Percentiles rank a stretch among this genome's conserved stretches.
Evolutionary conservation across 2,888 invertebrate genomes (phyloP).

Genomic region (Volucella inanis): DNA sequence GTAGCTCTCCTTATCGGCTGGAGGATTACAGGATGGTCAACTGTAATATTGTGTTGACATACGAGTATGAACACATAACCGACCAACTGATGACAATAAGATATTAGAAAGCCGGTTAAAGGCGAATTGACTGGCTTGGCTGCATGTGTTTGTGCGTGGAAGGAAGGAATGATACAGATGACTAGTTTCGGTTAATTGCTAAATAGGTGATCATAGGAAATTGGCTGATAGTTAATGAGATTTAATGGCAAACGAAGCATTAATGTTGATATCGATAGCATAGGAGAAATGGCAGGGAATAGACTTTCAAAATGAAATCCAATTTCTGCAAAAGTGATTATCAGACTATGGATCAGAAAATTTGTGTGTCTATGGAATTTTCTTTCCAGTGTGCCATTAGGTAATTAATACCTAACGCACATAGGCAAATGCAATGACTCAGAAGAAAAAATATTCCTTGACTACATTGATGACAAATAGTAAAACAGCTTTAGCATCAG

Average conservation of each 20-base stretch:
- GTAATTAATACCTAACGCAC: too few relatives aligned
- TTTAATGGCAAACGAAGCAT: constrained; percentile 42
- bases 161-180: constrained; percentile 31
- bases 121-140: constrained; percentile 8
- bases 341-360: too few relatives aligned
- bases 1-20: constrained; percentile 70
- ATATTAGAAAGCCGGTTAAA: constrained; percentile 55
- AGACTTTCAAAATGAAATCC: too few relatives aligned
- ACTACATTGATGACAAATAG: too few relatives aligned
- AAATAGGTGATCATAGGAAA: constrained; percentile 56
- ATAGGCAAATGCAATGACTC: too few relatives aligned
- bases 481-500: too few relatives aligned
- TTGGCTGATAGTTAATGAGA: constrained; percentile 67
- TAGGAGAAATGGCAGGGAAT: background rate
- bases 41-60: constrained; percentile 76
- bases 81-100: constrained; percentile 50
- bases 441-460: too few relatives aligned
- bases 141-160: background rate
- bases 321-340: too few relatives aligned
- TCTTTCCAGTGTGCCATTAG: too few relatives aligned
- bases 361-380: too few relatives aligned
- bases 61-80: constrained; percentile 73
- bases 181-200: constrained; percentile 65
- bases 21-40: constrained; percentile 74
- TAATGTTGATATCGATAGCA: constrained; percentile 29